A percentile compares a stretch with the other conserved stretches of the same genome.
Evolutionary conservation across 2,888 invertebrate genomes (phyloP).

Genomic region (Metalampra italica): DNA sequence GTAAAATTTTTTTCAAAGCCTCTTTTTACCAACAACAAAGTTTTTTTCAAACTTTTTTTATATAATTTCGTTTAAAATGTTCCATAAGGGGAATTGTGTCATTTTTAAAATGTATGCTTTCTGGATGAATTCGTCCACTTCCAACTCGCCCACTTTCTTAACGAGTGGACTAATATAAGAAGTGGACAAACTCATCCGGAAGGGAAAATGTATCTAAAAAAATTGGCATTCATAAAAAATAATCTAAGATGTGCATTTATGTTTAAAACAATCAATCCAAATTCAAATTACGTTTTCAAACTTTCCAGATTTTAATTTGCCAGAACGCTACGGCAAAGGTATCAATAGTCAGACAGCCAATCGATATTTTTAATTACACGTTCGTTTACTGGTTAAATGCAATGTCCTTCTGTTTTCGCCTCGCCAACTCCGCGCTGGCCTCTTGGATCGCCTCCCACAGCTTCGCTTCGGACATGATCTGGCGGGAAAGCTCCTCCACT

Average conservation of each 20-base stretch:
- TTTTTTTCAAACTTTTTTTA: too few relatives aligned
- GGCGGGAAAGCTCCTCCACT: constrained; percentile 86
- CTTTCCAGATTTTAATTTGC: constrained; percentile 13
- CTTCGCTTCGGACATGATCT: constrained; percentile 88
- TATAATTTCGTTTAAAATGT: too few relatives aligned
- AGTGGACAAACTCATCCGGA: too few relatives aligned
- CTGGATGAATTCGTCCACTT: too few relatives aligned
- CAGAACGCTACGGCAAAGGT: constrained; percentile 33
- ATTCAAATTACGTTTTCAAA: too few relatives aligned
- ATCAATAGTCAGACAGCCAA: constrained; percentile 21
- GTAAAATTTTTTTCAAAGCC: too few relatives aligned
- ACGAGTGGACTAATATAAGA: too few relatives aligned
- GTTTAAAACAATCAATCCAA: background rate
- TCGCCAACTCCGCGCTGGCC: constrained; percentile 83
- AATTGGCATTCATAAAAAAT: background rate
- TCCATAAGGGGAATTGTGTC: too few relatives aligned
- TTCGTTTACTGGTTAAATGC: constrained; percentile 28
- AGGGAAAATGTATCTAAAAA: too few relatives aligned
- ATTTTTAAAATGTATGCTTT: too few relatives aligned
- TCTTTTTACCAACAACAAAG: too few relatives aligned
- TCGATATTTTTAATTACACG: constrained; percentile 7
- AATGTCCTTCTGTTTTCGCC: constrained; percentile 77
- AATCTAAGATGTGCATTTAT: background rate
- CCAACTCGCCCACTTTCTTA: too few relatives aligned
- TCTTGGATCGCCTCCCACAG: constrained; percentile 89